A percentile compares a stretch with the other conserved stretches of the same genome.
phyloP scores from a whole-genome alignment of 2,113 vertebrate species.

The Monarcha castaneiventris region DNA sequence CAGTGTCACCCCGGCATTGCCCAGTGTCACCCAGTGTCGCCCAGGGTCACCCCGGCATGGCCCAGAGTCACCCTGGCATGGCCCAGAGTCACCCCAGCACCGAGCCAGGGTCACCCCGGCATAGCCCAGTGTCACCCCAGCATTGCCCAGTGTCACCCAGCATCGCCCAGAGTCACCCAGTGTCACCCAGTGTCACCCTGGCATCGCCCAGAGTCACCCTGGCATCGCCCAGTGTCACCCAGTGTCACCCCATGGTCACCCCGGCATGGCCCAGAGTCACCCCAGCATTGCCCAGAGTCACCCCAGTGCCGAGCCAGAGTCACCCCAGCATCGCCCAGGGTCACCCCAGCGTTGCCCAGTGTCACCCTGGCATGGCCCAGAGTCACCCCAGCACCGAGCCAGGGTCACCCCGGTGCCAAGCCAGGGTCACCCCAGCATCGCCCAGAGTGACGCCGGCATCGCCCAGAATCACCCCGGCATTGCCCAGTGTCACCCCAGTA shows the following conservation, averaged over 20 bases:
- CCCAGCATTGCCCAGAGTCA: neutral
- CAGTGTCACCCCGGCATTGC: neutral
- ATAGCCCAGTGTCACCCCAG: no score
- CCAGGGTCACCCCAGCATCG: neutral
- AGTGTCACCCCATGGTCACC: neutral
- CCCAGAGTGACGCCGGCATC: no score
- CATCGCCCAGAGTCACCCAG: no score
- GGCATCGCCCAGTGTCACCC: neutral
- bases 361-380: neutral
- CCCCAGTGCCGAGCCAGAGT: no score
- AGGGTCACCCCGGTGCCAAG: no score
- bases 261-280: rapidly evolving
- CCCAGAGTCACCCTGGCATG: no score
- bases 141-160: no score
- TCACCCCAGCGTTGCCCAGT: rapidly evolving
- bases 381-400: rapidly evolving
- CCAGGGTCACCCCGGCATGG: neutral
- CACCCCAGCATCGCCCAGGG: rapidly evolving
- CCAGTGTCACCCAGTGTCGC: no score
- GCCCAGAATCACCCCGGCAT: neutral
- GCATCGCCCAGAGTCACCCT: rapidly evolving
- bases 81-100: neutral
- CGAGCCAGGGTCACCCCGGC: neutral
- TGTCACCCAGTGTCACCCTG: neutral
- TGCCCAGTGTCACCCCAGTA: neutral